Evolutionary conservation across 2,113 vertebrate genomes (phyloP), one percentile per base, ranked within the genome.

Genomic region (Amazona guildingii): DNA sequence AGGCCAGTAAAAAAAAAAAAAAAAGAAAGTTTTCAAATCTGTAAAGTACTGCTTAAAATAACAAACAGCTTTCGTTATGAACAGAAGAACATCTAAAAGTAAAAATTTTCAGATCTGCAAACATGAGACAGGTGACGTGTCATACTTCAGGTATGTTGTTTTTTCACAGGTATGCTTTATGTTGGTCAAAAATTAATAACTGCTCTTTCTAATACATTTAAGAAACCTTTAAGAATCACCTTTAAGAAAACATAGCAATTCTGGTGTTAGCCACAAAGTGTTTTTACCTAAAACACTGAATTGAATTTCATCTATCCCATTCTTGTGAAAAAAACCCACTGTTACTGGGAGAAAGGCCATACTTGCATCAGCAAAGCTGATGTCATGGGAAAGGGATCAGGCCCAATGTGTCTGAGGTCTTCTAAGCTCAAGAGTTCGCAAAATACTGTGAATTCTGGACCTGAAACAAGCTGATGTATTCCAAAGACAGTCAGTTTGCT

Each of bases 391-490:
- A 94, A 86, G 13, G 14, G 55, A 64, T 83, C 20, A 63, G 51
- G 33, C 59, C 25, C 37, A 33, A 69, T 24, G 74, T 48, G 59
- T 88, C 28, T 63, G 70, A 83, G 61, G 27, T 49, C 61, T 94
- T 87, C 43, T 83, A 86, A 44, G 44, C 35, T 90, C 27, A 7
- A 90, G 41, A 39, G 23, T 74, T 93, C 68, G 63, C 72, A 95
- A 78, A 96, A 93, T 63, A 28, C 57, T 93, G 55, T 77, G 59
- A 87, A 89, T 90, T 89, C 43, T 91, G 87, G 90, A 69, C 44
- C 41, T 75, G 41, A 82, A 92, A 67, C 37, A 73, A 93, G 59
- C 27, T 72, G 64, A 85, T 10, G 0, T 81, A 51, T 69, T 90
- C 83, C 31, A 67, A 93, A 92, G 31, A 35, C 48, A 76, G n/a